These are phyloP conservation scores for Mobula birostris DNA, from an alignment of 2,113 vertebrate genomes.

Conservation along the genomic window DNA sequence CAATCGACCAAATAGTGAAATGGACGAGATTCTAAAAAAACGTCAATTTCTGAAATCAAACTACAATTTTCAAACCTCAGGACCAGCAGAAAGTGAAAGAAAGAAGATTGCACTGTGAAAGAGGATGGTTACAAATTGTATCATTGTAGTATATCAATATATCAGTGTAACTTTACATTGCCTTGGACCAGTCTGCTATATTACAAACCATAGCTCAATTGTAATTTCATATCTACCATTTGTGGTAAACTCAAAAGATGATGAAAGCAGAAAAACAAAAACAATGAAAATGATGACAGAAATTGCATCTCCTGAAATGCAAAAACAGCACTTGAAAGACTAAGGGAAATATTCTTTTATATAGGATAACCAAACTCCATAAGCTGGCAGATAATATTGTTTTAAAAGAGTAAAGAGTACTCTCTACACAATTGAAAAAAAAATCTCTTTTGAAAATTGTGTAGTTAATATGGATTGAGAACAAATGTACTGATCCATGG, in stretches of 20 bases:
- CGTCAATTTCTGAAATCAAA: neutral
- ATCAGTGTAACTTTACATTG: neutral
- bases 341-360: too few relatives aligned
- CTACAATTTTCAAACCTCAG: neutral
- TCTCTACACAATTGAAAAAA: neutral
- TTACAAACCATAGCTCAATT: neutral
- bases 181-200: neutral
- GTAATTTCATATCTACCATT: neutral
- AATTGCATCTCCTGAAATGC: neutral
- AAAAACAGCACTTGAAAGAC: neutral
- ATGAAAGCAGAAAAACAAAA: neutral
- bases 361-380: neutral
- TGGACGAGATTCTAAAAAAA: neutral
- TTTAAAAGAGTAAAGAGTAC: neutral
- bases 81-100: neutral
- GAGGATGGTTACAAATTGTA: neutral
- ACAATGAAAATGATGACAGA: neutral
- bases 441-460: neutral
- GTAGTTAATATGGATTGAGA: neutral
- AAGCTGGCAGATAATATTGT: neutral
- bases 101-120: neutral
- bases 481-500: neutral
- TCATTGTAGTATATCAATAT: neutral
- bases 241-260: neutral
- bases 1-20: neutral